Evolutionary conservation across 2,888 invertebrate genomes (phyloP).

Genomic region (Clitarchus hookeri): DNA sequence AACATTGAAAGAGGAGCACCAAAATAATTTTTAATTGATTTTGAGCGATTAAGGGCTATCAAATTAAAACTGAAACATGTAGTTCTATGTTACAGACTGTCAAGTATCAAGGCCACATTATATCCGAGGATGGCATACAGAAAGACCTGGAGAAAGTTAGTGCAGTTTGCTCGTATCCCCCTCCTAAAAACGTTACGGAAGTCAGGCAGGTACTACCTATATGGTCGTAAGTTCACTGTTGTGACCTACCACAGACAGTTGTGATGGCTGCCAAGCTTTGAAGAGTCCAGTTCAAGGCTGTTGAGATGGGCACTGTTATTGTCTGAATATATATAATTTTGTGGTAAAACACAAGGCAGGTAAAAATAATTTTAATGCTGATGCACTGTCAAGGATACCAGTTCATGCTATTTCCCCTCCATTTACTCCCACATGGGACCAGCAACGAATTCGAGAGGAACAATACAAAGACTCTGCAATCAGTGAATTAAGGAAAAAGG

Average conservation of each 20-base stretch:
- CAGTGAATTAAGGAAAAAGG: too few relatives aligned
- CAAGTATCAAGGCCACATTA: too few relatives aligned
- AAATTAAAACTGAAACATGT: too few relatives aligned
- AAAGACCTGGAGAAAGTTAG: too few relatives aligned
- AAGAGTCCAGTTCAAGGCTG: slow-evolving; percentile 32
- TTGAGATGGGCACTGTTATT: slow-evolving; percentile 33
- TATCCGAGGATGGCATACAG: too few relatives aligned
- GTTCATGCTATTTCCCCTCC: background rate
- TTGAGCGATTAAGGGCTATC: too few relatives aligned
- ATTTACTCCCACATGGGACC: slow-evolving; percentile 27
- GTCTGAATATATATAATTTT: slow-evolving; percentile 36
- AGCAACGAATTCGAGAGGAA: background rate
- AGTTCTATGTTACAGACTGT: too few relatives aligned
- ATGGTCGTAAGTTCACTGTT: slow-evolving; percentile 40
- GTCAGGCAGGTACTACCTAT: slow-evolving; percentile 42
- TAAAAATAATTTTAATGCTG: slow-evolving; percentile 23
- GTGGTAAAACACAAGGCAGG: slow-evolving; percentile 31
- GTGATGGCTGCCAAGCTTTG: slow-evolving; percentile 34
- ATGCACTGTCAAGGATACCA: slow-evolving; percentile 29
- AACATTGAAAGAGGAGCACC: too few relatives aligned
- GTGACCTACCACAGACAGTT: slow-evolving; percentile 41
- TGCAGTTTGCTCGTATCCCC: too few relatives aligned
- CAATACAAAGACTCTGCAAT: background rate
- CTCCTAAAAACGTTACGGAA: too few relatives aligned
- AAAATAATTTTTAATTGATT: too few relatives aligned